Percentiles rank a stretch among this genome's conserved stretches.
These are phyloP conservation scores for Microvelia longipes DNA, from an alignment of 1,140 invertebrate genomes.

Conservation along the genomic window DNA sequence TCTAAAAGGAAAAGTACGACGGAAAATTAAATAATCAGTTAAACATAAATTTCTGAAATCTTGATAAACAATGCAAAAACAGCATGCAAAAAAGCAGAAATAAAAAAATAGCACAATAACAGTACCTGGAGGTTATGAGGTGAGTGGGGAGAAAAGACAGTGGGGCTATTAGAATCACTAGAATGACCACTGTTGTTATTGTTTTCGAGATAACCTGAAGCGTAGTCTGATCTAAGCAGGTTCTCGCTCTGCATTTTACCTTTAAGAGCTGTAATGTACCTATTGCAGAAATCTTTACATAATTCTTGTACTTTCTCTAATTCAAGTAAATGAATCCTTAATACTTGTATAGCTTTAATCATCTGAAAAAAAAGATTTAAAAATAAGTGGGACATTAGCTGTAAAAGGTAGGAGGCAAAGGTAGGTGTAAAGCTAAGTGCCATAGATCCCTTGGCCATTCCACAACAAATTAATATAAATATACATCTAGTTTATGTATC, in stretches of 20 bases:
- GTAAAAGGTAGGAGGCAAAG: too few species aligned
- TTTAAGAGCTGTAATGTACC: constrained; percentile 89
- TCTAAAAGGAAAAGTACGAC: too few species aligned
- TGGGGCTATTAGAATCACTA: constrained; percentile 36
- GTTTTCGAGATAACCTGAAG: constrained; percentile 30
- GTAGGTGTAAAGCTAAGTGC: too few species aligned
- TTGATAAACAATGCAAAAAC: too few species aligned
- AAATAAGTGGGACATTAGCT: too few species aligned
- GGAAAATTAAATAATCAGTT: too few species aligned
- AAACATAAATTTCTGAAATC: too few species aligned
- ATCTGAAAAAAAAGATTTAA: constrained; percentile 44
- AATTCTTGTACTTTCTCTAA: constrained; percentile 91
- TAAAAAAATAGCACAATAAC: too few species aligned
- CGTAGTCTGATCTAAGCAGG: constrained; percentile 57
- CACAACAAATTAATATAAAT: too few species aligned
- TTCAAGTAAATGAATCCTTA: constrained; percentile 88
- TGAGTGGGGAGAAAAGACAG: constrained; percentile 21
- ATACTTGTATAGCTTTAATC: constrained; percentile 94
- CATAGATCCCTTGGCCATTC: too few species aligned
- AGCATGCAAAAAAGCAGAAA: too few species aligned
- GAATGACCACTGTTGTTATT: constrained; percentile 38
- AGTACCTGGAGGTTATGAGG: constrained; percentile 25
- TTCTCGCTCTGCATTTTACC: constrained; percentile 95
- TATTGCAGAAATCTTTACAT: constrained; percentile 91
- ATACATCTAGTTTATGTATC: too few species aligned